Conservation (phyloP, 2,113 vertebrate species). For the Brachypteracias leptosomus region DNA sequence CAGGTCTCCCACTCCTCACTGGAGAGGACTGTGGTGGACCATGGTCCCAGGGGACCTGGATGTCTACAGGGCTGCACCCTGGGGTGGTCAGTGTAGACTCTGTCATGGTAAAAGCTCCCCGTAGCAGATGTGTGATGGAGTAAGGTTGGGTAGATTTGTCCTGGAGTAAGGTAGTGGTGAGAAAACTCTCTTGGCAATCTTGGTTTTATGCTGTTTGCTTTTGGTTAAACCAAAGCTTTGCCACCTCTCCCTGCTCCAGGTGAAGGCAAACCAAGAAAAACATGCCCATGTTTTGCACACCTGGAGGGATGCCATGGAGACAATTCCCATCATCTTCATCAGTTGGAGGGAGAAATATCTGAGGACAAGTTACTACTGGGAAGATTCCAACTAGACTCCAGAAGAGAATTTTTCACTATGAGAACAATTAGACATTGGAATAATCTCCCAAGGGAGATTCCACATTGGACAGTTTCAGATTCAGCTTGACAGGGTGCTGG, state of each 20-base stretch:
- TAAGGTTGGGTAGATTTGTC: too few species aligned
- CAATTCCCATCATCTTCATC: rapidly evolving
- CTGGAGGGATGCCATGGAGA: not conserved
- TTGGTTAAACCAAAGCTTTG: not conserved
- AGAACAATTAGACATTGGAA: too few species aligned
- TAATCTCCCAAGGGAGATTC: too few species aligned
- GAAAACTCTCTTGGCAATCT: not conserved
- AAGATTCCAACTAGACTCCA: too few species aligned
- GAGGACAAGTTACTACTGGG: too few species aligned
- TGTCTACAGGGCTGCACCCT: not conserved
- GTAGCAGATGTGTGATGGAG: not conserved
- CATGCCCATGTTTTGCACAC: rapidly evolving
- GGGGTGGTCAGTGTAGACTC: rapidly evolving
- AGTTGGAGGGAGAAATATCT: too few species aligned
- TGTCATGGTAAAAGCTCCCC: not conserved
- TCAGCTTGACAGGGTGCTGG: too few species aligned
- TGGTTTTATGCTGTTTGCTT: not conserved
- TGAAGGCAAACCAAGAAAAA: not conserved
- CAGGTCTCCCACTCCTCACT: not conserved
- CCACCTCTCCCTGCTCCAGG: rapidly evolving
- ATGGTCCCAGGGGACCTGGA: not conserved
- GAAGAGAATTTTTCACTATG: too few species aligned
- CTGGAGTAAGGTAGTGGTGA: not conserved
- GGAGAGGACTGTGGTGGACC: rapidly evolving
- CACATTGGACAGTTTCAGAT: too few species aligned